phyloP scores from a whole-genome alignment of 37 sponge, comb jelly and placozoan species.

The Chondrosia reniformis region DNA sequence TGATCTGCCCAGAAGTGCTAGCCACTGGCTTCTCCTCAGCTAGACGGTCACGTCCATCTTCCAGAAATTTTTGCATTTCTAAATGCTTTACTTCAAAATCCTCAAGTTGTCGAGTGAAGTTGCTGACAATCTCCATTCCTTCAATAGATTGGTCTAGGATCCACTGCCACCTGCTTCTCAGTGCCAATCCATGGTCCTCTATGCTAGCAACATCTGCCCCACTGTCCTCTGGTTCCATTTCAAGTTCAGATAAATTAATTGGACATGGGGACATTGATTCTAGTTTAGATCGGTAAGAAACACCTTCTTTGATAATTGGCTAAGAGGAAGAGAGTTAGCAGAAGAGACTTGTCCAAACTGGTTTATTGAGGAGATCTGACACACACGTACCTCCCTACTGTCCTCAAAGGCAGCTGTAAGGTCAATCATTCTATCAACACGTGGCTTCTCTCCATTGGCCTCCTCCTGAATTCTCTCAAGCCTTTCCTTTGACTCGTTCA shows the following conservation, averaged over 20 bases:
- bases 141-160: constrained; percentile 24
- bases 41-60: constrained; percentile 38
- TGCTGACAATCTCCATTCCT: constrained; percentile 6
- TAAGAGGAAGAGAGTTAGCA: not conserved
- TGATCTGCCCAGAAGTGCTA: constrained; percentile 22
- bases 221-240: too few species aligned
- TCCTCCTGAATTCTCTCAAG: not conserved
- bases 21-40: constrained; percentile 51
- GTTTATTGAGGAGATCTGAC: not conserved
- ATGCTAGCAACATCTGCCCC: not conserved
- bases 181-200: not conserved
- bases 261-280: constrained; percentile 8
- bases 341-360: not conserved
- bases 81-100: constrained; percentile 41
- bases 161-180: constrained; percentile 49
- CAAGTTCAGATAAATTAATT: not conserved
- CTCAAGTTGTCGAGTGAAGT: constrained; percentile 37
- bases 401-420: constrained; percentile 6
- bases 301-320: not conserved
- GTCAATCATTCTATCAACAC: not conserved
- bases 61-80: constrained; percentile 35
- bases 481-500: not conserved
- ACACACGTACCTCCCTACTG: not conserved
- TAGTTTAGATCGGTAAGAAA: constrained; percentile 5
- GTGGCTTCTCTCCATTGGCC: not conserved